A percentile compares a stretch with the other conserved stretches of the same genome.
These are phyloP conservation scores for Vultur gryphus DNA, from an alignment of 2,797 vertebrate genomes.

Conservation along the genomic window DNA sequence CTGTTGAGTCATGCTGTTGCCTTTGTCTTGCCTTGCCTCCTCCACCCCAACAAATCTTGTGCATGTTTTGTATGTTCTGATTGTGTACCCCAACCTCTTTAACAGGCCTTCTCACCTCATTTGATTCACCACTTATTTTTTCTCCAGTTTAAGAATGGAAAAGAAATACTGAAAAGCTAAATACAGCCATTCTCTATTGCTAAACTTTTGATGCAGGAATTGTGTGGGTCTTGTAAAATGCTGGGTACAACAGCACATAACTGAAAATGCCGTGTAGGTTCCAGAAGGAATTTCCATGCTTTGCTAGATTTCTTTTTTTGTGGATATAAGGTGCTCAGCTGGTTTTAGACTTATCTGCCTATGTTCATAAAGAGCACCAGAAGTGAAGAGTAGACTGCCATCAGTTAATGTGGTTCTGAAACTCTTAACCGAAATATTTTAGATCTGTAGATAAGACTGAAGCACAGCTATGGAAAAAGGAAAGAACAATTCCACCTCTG, in stretches of 20 bases:
- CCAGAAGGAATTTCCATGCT: not conserved
- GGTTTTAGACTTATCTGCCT: not conserved
- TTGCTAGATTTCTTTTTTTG: not conserved
- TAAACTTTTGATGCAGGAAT: not conserved
- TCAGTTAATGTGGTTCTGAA: not conserved
- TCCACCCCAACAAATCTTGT: not conserved
- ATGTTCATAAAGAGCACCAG: not conserved
- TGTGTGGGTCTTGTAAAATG: not conserved
- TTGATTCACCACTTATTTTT: not conserved
- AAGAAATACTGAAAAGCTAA: not conserved
- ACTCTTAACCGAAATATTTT: not conserved
- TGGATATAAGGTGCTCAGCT: not conserved
- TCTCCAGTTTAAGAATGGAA: not conserved
- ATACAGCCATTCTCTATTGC: not conserved
- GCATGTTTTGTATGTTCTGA: not conserved
- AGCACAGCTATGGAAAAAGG: not conserved
- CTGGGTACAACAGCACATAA: not conserved
- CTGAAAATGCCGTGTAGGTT: not conserved
- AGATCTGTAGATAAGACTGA: not conserved
- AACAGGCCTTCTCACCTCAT: not conserved
- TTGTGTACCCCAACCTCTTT: not conserved
- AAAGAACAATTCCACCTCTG: slow-evolving; percentile 42
- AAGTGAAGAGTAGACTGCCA: not conserved
- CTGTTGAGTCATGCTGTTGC: not conserved
- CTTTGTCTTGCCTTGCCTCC: not conserved